A percentile compares a stretch with the other conserved stretches of the same genome.
These are phyloP conservation scores for Leptopilina clavipes DNA, from an alignment of 1,140 invertebrate genomes.

Conservation along the genomic window DNA sequence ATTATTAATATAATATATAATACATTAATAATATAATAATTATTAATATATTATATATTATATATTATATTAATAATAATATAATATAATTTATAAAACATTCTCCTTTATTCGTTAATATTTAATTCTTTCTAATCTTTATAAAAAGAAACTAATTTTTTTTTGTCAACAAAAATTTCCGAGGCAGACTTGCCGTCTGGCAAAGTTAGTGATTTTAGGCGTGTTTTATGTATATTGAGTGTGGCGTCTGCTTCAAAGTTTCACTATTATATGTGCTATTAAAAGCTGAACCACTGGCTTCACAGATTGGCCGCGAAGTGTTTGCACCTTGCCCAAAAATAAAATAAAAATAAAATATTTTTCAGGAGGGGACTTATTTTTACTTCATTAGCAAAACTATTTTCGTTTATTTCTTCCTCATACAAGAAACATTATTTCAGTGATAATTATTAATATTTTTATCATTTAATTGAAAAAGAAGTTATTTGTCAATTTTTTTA, in stretches of 20 bases:
- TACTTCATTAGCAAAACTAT: not conserved
- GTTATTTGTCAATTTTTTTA: no score
- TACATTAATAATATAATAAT: no score
- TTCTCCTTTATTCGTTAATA: no score
- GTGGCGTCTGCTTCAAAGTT: slow-evolving; percentile 52
- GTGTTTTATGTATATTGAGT: slow-evolving; percentile 50
- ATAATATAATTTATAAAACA: no score
- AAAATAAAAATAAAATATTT: slow-evolving; percentile 52
- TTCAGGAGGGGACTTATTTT: not conserved
- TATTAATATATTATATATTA: no score
- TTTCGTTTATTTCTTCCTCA: no score
- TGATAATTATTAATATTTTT: no score
- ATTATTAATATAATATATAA: no score
- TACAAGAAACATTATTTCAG: no score
- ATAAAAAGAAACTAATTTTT: not conserved
- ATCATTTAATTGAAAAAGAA: no score
- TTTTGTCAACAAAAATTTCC: slow-evolving; percentile 23
- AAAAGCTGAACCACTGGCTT: slow-evolving; percentile 63
- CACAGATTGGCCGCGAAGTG: slow-evolving; percentile 61
- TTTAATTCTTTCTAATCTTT: no score
- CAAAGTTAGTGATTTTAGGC: slow-evolving; percentile 42
- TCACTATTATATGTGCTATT: slow-evolving; percentile 61
- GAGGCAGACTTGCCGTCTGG: slow-evolving; percentile 48
- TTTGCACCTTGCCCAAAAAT: slow-evolving; percentile 63
- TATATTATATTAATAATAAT: no score